These are phyloP conservation scores for Myopa tessellatipennis DNA, from an alignment of 2,888 invertebrate genomes.

Conservation along the genomic window DNA sequence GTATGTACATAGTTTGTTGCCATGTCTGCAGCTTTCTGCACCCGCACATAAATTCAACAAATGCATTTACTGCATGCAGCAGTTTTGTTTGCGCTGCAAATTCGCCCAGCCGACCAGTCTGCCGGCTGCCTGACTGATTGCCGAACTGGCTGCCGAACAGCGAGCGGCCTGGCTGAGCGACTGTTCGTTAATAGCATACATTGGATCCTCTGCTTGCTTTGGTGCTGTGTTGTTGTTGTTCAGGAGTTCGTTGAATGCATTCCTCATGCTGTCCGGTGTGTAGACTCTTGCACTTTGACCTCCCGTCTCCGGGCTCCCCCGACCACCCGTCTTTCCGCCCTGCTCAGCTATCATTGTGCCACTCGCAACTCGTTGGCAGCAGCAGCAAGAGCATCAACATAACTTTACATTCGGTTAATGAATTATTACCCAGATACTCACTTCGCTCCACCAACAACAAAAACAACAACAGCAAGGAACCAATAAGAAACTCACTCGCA, in stretches of 20 bases:
- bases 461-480: not conserved
- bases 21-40: not conserved
- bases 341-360: not conserved
- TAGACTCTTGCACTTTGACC: not conserved
- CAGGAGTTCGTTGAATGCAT: not conserved
- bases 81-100: not conserved
- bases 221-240: not conserved
- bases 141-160: not conserved
- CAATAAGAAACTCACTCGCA: not conserved
- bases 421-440: constrained; percentile 7
- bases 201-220: not conserved
- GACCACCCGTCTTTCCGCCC: not conserved
- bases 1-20: too few species aligned
- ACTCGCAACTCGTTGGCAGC: constrained; percentile 1
- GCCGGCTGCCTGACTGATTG: not conserved
- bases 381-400: not conserved
- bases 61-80: not conserved
- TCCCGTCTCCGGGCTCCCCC: not conserved
- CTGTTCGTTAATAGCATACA: not conserved
- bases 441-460: not conserved
- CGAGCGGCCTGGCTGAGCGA: not conserved
- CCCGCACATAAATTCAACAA: constrained; percentile 3
- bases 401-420: constrained; percentile 9
- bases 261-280: not conserved
- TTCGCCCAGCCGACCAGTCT: not conserved